A percentile compares a stretch with the other conserved stretches of the same genome.
These are phyloP conservation scores for Lepisosteus osseus DNA, from an alignment of 2,113 vertebrate genomes.

Conservation along the genomic window DNA sequence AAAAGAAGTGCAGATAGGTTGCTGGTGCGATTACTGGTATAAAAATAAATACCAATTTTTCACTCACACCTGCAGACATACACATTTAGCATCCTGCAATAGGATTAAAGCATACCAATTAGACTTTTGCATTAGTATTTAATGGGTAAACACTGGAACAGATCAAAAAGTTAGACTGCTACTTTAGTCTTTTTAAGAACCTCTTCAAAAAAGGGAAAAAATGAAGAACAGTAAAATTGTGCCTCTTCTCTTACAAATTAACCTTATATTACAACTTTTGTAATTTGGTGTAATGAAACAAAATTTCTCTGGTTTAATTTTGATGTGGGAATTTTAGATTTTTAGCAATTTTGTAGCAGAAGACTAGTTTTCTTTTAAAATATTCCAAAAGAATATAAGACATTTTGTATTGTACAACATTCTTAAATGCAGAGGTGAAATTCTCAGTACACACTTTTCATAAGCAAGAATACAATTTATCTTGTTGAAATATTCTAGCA, in stretches of 20 bases:
- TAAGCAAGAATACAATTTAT: too few species aligned
- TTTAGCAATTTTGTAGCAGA: too few species aligned
- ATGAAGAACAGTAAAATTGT: neutral
- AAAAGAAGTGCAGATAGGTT: constrained; percentile 66
- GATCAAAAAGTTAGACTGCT: constrained; percentile 46
- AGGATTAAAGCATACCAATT: constrained; percentile 51
- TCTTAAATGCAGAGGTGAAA: too few species aligned
- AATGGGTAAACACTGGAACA: constrained; percentile 35
- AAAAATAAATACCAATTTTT: constrained; percentile 72
- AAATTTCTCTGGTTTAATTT: too few species aligned
- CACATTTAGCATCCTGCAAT: constrained; percentile 38
- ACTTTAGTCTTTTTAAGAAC: constrained; percentile 12
- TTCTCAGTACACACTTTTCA: too few species aligned
- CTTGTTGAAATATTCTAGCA: too few species aligned
- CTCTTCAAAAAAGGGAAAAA: neutral
- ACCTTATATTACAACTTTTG: too few species aligned
- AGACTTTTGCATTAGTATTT: constrained; percentile 42
- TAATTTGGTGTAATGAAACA: too few species aligned
- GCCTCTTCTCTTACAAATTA: neutral
- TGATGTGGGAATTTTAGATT: too few species aligned
- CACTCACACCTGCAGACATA: constrained; percentile 65
- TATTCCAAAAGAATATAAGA: too few species aligned
- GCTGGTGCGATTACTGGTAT: constrained; percentile 72
- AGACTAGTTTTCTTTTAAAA: too few species aligned
- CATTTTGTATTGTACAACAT: too few species aligned